Conservation (phyloP, 2,888 invertebrate genomes). For the Thalpophila matura region DNA sequence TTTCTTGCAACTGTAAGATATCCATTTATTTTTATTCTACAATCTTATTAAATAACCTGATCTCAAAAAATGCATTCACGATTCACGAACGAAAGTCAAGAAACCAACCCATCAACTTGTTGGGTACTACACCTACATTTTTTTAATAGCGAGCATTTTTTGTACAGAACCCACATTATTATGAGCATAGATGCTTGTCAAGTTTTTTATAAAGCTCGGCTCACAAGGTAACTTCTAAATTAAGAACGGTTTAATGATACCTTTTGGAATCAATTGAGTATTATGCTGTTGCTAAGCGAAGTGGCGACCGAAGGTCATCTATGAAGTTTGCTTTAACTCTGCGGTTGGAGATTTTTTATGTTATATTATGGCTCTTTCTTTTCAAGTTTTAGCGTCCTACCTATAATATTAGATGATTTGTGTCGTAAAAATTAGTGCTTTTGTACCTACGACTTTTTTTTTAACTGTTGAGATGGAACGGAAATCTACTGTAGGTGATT, state of each 20-base stretch:
- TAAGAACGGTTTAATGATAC: constrained; percentile 76
- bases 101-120: constrained; percentile 53
- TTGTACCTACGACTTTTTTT: constrained; percentile 12
- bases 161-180: constrained; percentile 68
- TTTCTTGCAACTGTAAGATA: constrained; percentile 11
- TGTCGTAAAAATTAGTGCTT: constrained; percentile 27
- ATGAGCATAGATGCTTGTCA: constrained; percentile 68
- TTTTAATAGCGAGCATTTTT: constrained; percentile 49
- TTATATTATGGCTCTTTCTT: constrained; percentile 58
- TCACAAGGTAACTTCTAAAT: constrained; percentile 77
- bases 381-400: constrained; percentile 36
- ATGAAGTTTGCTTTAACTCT: constrained; percentile 56
- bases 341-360: constrained; percentile 51
- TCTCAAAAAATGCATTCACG: constrained; percentile 52
- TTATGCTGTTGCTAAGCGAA: constrained; percentile 69
- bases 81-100: constrained; percentile 42
- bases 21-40: constrained; percentile 32
- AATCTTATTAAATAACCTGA: constrained; percentile 38
- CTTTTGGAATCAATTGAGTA: constrained; percentile 76
- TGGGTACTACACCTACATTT: constrained; percentile 39
- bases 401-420: constrained; percentile 44
- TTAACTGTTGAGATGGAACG: constrained; percentile 21
- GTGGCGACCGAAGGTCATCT: constrained; percentile 65
- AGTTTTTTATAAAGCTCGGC: constrained; percentile 67
- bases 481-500: constrained; percentile 14